A percentile compares a stretch with the other conserved stretches of the same genome.
phyloP scores from a whole-genome alignment of 2,797 vertebrate species.

The Eutrigla gurnardus region DNA sequence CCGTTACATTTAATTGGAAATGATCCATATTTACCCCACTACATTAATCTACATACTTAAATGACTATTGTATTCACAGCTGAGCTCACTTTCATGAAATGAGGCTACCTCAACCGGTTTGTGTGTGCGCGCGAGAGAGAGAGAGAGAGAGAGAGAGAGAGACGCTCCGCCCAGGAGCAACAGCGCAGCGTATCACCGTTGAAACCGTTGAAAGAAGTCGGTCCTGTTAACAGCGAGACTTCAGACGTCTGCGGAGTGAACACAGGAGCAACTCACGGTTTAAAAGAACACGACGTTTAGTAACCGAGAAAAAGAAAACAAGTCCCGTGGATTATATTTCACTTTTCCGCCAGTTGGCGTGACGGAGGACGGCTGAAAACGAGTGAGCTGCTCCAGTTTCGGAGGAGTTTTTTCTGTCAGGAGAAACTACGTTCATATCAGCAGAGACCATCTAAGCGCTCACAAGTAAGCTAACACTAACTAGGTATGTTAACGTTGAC shows the following conservation, averaged over 20 bases:
- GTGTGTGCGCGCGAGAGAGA: too few relatives aligned
- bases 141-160: too few relatives aligned
- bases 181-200: not conserved
- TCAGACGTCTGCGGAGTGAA: not conserved
- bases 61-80: not conserved
- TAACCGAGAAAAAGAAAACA: not conserved
- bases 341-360: not conserved
- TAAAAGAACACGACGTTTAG: not conserved
- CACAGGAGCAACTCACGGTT: not conserved
- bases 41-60: too few relatives aligned
- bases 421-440: not conserved
- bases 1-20: too few relatives aligned
- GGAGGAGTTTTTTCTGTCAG: not conserved
- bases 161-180: conserved; percentile 1
- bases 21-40: too few relatives aligned
- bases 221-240: not conserved
- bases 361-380: conserved; percentile 12
- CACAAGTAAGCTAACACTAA: not conserved
- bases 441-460: not conserved
- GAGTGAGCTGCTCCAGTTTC: not conserved
- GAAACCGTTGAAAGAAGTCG: not conserved
- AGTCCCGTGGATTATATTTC: conserved; percentile 26
- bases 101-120: not conserved
- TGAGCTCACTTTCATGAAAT: not conserved
- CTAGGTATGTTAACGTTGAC: not conserved